Percentiles rank a stretch among this genome's conserved stretches.
phyloP scores from a whole-genome alignment of 2,888 invertebrate species.

The Lacanobia wlatinum region DNA sequence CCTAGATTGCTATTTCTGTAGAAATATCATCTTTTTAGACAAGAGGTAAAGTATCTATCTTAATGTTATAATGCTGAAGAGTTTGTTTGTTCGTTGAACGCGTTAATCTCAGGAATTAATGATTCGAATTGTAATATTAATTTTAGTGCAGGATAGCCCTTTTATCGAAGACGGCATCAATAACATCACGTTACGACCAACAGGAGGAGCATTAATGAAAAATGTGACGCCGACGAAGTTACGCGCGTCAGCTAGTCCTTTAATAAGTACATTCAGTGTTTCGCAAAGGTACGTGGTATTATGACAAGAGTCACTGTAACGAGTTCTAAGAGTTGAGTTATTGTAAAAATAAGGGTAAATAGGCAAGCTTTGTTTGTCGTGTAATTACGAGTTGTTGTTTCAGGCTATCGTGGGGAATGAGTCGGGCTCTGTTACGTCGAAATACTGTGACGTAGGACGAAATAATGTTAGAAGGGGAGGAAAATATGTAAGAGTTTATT shows the following conservation, averaged over 20 bases:
- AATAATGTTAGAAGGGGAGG: not conserved
- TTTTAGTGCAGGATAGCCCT: no score
- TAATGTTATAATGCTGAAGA: no score
- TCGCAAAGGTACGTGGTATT: constrained; percentile 3
- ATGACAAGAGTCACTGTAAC: not conserved
- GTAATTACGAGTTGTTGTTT: constrained; percentile 29
- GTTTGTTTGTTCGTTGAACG: no score
- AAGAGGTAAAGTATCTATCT: no score
- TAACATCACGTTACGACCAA: no score
- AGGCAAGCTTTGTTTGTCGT: constrained; percentile 20
- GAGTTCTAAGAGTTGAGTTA: constrained; percentile 21
- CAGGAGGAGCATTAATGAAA: no score
- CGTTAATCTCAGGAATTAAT: no score
- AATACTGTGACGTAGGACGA: constrained; percentile 10
- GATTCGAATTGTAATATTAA: no score
- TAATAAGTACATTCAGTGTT: not conserved
- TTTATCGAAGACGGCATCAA: no score
- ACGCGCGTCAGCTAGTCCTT: not conserved
- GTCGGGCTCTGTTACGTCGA: not conserved
- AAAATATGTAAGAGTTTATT: constrained; percentile 9
- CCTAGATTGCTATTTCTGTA: not conserved
- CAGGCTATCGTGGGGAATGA: not conserved
- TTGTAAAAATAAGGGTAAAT: constrained; percentile 35
- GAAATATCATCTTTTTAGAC: not conserved
- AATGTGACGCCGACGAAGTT: no score